Evolutionary conservation across 2,113 vertebrate species (phyloP), one percentile per base, ranked within the genome.

Genomic region (Pangasianodon gigas): DNA sequence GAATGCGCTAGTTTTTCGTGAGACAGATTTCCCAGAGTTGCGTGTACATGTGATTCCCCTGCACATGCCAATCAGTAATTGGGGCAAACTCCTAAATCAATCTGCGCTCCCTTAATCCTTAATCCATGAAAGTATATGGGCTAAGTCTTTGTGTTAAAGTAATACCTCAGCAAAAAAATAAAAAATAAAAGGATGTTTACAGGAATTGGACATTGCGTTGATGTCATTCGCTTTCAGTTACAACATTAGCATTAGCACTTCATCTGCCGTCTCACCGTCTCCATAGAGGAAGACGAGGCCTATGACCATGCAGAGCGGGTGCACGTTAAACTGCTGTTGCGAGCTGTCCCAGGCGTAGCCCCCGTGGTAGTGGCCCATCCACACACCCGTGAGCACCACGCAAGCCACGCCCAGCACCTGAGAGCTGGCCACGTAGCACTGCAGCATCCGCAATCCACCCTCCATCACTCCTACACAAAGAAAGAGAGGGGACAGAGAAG

Each of bases 261-360:
- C 54, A 32, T 83, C n/a, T 87, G 51, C 32, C 3, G 46, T 88
- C 97, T 97, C 90, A 99, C 98, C 97, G 0, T 99, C 98, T 0
- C 97, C 98, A 0, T 98, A 98, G 32, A 99, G 95, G 94, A 99
- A 98, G 65, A 98, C 95, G 95, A 99, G 94, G 2, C 97, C 97
- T 84, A 99, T 95, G 91, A 99, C 95, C 98, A 99, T 99, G 95
- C 98, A 99, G 13, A 99, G 96, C 0, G 98, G 97, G 87, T 99
- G 98, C 51, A 97, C 90, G 21, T 99, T 99, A 89, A 98, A 97
- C 95, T 98, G 95, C n/a, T 94, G 95, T 0, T 85, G 4, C 0
- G 95, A 93, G 65, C 96, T 93, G n/a, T 97, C 94, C 98, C 98
- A 99, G 85, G 95, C 96, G 21, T 97, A 97, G 8, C 98, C 98